Evolutionary conservation across 2,888 invertebrate genomes (phyloP).

Genomic region (Latrodectus hesperus): DNA sequence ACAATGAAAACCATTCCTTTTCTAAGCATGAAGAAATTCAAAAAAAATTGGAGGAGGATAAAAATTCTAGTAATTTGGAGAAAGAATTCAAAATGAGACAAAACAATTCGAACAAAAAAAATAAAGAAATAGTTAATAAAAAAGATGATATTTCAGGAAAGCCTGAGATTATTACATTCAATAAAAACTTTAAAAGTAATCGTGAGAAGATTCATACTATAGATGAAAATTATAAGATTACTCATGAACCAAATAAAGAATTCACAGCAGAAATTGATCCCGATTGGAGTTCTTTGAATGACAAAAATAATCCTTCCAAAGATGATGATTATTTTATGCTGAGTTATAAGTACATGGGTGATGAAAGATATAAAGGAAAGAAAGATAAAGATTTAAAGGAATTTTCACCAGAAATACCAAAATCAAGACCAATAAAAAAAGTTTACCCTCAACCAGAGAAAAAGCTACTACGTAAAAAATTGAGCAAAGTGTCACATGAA

Average conservation of each 20-base stretch:
- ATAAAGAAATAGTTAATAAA: no score
- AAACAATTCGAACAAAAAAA: no score
- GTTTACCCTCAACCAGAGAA: slow-evolving; percentile 6
- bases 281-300: slow-evolving; percentile 5
- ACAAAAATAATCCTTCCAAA: not conserved
- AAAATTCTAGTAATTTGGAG: no score
- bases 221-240: not conserved
- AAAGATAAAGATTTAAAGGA: slow-evolving; percentile 13
- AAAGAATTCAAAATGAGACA: no score
- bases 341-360: slow-evolving; percentile 45
- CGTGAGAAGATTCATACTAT: not conserved
- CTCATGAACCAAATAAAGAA: not conserved
- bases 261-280: not conserved
- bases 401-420: not conserved
- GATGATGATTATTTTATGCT: slow-evolving; percentile 6
- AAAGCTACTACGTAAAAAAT: slow-evolving; percentile 6
- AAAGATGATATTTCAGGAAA: no score
- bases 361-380: not conserved
- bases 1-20: no score
- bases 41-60: no score
- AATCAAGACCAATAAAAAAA: not conserved
- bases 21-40: no score
- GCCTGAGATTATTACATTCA: no score
- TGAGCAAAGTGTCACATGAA: not conserved
- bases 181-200: no score